Evolutionary conservation across 2,888 invertebrate species (phyloP).

Genomic region (Pristionchus maxplancki): DNA sequence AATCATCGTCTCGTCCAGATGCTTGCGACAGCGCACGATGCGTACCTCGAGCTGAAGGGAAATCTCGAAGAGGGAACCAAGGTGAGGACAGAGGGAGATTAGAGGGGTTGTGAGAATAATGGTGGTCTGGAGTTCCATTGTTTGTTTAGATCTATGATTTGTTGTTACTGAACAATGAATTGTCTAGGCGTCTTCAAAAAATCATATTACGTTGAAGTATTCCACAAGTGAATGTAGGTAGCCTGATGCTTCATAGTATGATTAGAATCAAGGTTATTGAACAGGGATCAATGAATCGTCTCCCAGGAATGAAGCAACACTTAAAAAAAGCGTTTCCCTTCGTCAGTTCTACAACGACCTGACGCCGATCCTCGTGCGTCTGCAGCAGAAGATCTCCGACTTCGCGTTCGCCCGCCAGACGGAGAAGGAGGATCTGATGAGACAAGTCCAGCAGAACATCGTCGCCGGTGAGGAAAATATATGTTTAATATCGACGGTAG

Average conservation of each 20-base stretch:
- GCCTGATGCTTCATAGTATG: too few relatives aligned
- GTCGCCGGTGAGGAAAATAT: slow-evolving; percentile 59
- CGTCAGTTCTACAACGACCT: slow-evolving; percentile 82
- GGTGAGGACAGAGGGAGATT: slow-evolving; percentile 81
- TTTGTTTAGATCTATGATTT: neutral
- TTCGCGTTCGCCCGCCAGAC: slow-evolving; percentile 98
- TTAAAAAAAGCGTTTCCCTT: too few relatives aligned
- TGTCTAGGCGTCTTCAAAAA: too few relatives aligned
- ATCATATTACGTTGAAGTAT: too few relatives aligned
- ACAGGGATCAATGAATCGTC: too few relatives aligned
- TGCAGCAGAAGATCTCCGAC: slow-evolving; percentile 97
- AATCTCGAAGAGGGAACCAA: slow-evolving; percentile 96
- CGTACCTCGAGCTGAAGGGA: slow-evolving; percentile 90
- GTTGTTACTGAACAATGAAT: too few relatives aligned
- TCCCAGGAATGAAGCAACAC: too few relatives aligned
- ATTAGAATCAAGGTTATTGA: too few relatives aligned
- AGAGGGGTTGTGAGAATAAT: neutral
- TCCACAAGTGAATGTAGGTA: too few relatives aligned
- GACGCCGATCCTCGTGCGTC: slow-evolving; percentile 89
- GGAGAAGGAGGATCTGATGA: slow-evolving; percentile 96
- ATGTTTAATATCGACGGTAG: too few relatives aligned
- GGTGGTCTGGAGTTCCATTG: neutral
- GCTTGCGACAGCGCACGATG: slow-evolving; percentile 92
- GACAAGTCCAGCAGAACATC: slow-evolving; percentile 86
- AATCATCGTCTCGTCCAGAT: too few relatives aligned